phyloP scores from a whole-genome alignment of 2,888 invertebrate genomes.

The Dysmachus trigonus region DNA sequence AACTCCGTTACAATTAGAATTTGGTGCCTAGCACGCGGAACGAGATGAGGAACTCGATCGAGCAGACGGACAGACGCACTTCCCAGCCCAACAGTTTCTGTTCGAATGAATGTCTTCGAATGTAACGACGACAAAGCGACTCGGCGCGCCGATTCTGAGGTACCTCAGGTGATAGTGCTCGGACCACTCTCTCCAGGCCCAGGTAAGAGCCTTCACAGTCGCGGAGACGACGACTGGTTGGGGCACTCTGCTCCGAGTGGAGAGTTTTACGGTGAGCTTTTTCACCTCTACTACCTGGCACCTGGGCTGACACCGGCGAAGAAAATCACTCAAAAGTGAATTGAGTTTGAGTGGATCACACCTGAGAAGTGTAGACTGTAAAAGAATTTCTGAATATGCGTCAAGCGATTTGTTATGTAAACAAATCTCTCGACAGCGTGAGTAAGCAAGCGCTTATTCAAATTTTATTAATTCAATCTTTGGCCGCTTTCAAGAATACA shows the following conservation, averaged over 20 bases:
- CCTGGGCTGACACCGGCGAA: neutral
- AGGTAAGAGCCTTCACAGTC: neutral
- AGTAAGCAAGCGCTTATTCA: neutral
- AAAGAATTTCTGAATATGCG: too few relatives aligned
- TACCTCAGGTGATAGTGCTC: conserved; percentile 4
- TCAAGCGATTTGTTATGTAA: neutral
- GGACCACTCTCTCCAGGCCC: neutral
- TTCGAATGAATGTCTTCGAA: conserved; percentile 11
- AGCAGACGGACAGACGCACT: neutral
- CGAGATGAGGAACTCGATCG: neutral
- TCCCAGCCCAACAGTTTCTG: conserved; percentile 8
- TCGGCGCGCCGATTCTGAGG: neutral
- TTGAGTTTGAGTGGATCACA: neutral
- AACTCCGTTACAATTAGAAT: conserved; percentile 10
- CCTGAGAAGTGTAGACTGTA: neutral
- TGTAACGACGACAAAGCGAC: neutral
- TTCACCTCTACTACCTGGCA: neutral
- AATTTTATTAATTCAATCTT: neutral
- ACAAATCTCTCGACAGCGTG: neutral
- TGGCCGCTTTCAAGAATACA: too few relatives aligned
- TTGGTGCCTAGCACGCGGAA: neutral
- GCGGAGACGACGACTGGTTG: neutral
- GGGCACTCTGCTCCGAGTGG: neutral
- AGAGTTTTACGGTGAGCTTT: neutral
- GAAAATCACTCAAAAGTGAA: neutral